These are phyloP conservation scores for Cynopterus sphinx DNA, from an alignment of 2,797 vertebrate genomes.

Conservation along the genomic window DNA sequence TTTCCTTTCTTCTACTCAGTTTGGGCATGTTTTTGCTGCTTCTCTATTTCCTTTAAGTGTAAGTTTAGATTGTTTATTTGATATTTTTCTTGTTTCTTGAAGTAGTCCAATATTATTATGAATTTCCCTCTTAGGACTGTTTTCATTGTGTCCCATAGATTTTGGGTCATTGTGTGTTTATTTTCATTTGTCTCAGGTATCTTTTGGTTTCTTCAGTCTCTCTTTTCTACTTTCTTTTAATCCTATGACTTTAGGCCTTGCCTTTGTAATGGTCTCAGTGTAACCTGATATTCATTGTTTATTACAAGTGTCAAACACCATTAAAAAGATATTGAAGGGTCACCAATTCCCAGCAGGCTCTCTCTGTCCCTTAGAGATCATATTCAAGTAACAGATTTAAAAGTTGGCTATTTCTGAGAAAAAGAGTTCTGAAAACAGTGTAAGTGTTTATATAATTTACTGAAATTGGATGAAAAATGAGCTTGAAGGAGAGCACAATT, in stretches of 20 bases:
- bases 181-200: too few relatives aligned
- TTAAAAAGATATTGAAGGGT: neutral
- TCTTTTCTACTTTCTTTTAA: slow-evolving; percentile 21
- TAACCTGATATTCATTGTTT: neutral
- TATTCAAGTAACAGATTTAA: neutral
- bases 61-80: too few relatives aligned
- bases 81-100: too few relatives aligned
- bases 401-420: neutral
- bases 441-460: slow-evolving; percentile 15
- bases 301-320: neutral
- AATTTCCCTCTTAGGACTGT: too few relatives aligned
- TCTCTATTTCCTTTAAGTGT: too few relatives aligned
- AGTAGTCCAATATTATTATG: too few relatives aligned
- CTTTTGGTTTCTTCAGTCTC: too few relatives aligned
- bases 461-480: neutral
- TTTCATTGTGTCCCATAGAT: too few relatives aligned
- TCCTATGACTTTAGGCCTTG: neutral
- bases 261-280: neutral
- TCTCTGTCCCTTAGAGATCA: neutral
- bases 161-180: too few relatives aligned
- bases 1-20: too few relatives aligned
- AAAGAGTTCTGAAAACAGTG: neutral
- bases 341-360: neutral
- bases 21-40: too few relatives aligned
- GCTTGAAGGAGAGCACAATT: neutral